Evolutionary conservation across 2,888 invertebrate genomes (phyloP), one percentile per base, ranked within the genome.

Genomic region (Melanotus villosus): DNA sequence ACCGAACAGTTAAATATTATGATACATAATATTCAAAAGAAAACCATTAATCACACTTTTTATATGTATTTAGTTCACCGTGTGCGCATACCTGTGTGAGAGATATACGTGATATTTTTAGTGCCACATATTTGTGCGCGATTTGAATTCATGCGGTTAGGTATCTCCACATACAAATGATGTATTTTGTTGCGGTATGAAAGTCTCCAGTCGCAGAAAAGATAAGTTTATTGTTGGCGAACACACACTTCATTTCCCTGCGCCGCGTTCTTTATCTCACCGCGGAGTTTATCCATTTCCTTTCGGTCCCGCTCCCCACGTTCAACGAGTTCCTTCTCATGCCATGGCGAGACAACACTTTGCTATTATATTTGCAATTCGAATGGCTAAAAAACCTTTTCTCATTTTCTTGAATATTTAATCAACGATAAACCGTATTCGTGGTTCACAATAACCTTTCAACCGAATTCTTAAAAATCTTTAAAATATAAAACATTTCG

Each of bases 161-260:
- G 80, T 81, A 81, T 82, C 80, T 81, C 79, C 80, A 83, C 82
- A 83, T 83, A 83, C 82, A 83, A 84, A 84, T 83, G 83, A 83
- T 83, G 82, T 83, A 83, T 83, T 82, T 83, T 81, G 81, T 80
- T 77, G 65, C 78, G 77, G 78, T 76, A 77, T 80, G 79, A 79
- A 81, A 80, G 81, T 82, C 80, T 81, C 80, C 81, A 82, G 79
- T 82, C 80, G 81, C 79, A 81, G 82, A 83, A 83, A 81, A 83
- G 83, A 83, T 83, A 83, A 83, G 82, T 83, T 82, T 83, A 83
- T 83, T 83, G 83, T 83, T 82, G 81, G 82, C 80, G 79, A 80
- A 81, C 82, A 80, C 81, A 83, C 82, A 83, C 83, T 83, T 83
- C 83, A 83, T 83, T 83, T 83, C 82, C 82, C 82, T 81, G 79